Percentiles rank a stretch among this genome's conserved stretches.
Evolutionary conservation across 2,113 vertebrate species (phyloP).

Genomic region (Cinclus mexicanus): DNA sequence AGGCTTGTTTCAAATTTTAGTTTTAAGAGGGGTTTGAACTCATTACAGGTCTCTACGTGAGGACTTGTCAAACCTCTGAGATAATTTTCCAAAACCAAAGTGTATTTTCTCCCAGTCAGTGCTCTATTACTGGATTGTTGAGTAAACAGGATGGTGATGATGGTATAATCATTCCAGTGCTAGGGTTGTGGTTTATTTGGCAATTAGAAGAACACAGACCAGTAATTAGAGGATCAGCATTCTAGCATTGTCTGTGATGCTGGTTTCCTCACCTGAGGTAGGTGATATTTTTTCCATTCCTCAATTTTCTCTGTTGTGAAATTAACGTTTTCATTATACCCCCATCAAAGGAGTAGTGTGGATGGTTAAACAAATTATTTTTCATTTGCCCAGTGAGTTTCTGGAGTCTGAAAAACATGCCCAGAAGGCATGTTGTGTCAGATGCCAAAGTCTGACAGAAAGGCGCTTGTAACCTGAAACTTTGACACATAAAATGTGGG

Average conservation of each 20-base stretch:
- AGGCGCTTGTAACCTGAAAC: background rate
- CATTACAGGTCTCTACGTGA: background rate
- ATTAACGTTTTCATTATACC: conserved; percentile 17
- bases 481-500: background rate
- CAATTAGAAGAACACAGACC: conserved; percentile 10
- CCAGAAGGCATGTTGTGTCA: background rate
- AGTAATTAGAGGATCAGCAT: background rate
- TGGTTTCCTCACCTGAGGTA: background rate
- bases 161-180: background rate
- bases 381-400: background rate
- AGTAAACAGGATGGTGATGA: conserved; percentile 28
- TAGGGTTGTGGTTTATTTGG: conserved; percentile 9
- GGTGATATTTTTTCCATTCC: conserved; percentile 1
- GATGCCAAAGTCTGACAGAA: background rate
- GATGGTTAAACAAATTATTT: conserved; percentile 57
- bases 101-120: conserved; percentile 17
- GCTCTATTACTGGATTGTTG: background rate
- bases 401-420: conserved; percentile 37
- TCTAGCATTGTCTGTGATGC: background rate
- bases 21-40: background rate
- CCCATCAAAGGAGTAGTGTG: conserved; percentile 25
- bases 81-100: conserved; percentile 9
- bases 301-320: conserved; percentile 12
- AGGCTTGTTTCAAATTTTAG: conserved; percentile 6
- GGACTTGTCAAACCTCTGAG: conserved; percentile 7